phyloP scores from a whole-genome alignment of 2,113 vertebrate genomes.

The Corydoras maculifer region DNA sequence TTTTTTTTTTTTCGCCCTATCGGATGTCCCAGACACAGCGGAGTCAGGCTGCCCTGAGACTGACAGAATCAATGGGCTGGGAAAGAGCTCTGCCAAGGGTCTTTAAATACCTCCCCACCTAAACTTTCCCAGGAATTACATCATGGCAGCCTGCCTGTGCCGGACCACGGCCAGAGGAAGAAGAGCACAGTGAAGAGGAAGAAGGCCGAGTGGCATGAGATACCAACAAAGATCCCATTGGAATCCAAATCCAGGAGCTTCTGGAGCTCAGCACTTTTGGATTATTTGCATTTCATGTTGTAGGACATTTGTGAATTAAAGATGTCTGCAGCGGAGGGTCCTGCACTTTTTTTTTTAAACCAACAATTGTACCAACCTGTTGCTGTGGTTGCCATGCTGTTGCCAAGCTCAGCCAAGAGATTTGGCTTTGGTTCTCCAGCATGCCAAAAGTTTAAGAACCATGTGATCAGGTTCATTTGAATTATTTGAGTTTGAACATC shows the following conservation, averaged over 20 bases:
- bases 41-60: constrained; percentile 64
- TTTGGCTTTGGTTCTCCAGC: too few relatives aligned
- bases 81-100: constrained; percentile 58
- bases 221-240: constrained; percentile 1
- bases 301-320: too few relatives aligned
- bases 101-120: constrained; percentile 64
- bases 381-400: too few relatives aligned
- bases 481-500: too few relatives aligned
- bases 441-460: too few relatives aligned
- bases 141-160: constrained; percentile 53
- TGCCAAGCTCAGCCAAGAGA: too few relatives aligned
- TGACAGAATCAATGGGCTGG: constrained; percentile 69
- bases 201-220: constrained; percentile 25
- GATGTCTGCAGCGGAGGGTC: too few relatives aligned
- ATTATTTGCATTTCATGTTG: too few relatives aligned
- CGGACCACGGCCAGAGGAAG: constrained; percentile 24
- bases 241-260: constrained; percentile 54
- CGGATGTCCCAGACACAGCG: constrained; percentile 71
- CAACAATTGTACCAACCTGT: too few relatives aligned
- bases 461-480: too few relatives aligned
- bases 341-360: too few relatives aligned
- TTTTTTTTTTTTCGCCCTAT: constrained; percentile 50
- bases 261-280: too few relatives aligned
- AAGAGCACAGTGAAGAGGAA: not conserved
- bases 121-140: constrained; percentile 66